phyloP scores from a whole-genome alignment of 2,113 vertebrate species.

The Psittacus erithacus region DNA sequence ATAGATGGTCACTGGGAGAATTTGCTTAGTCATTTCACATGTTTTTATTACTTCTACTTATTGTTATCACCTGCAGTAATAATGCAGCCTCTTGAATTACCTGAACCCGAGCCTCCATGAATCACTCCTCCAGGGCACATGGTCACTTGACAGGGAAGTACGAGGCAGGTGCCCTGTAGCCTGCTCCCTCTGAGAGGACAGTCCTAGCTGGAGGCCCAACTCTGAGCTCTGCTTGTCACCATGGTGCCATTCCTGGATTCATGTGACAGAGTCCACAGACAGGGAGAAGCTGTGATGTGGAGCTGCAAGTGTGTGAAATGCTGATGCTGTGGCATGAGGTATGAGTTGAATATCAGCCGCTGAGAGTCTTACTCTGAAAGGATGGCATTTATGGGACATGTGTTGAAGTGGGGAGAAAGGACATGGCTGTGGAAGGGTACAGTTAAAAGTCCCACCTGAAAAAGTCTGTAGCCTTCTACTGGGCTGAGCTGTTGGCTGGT shows the following conservation, averaged over 20 bases:
- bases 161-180: not conserved
- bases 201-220: not conserved
- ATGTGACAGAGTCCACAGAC: accelerated
- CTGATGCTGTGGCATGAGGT: not conserved
- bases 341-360: not conserved
- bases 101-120: not conserved
- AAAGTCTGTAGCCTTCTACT: not conserved
- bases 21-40: not conserved
- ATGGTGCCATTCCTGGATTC: not conserved
- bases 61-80: not conserved
- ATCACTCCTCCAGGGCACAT: not conserved
- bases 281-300: not conserved
- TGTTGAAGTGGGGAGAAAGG: not conserved
- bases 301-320: not conserved
- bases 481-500: not conserved
- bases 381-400: not conserved
- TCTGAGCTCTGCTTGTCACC: not conserved
- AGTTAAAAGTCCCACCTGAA: not conserved
- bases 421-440: not conserved
- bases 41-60: not conserved
- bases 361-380: not conserved
- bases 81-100: not conserved
- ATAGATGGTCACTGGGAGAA: not conserved
- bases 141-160: not conserved
- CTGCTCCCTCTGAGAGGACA: not conserved